Percentiles rank a stretch among this genome's conserved stretches.
Evolutionary conservation across 2,888 invertebrate species (phyloP).

Genomic region (Melieria omissa): DNA sequence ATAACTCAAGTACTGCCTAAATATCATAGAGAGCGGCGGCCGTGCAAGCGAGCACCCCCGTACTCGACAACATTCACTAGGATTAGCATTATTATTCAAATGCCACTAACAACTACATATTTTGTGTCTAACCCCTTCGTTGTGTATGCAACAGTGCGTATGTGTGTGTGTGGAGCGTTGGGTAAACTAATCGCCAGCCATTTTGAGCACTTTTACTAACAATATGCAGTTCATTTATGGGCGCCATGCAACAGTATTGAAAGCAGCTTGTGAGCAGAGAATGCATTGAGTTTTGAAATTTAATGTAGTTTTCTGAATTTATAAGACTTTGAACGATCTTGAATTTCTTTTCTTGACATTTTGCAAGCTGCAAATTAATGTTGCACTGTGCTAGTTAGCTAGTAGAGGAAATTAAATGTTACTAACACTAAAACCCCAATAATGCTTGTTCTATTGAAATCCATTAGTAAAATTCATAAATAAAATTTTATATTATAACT

Average conservation of each 20-base stretch:
- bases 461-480: background rate
- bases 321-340: too few species aligned
- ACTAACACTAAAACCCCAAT: background rate
- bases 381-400: too few species aligned
- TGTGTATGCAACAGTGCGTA: background rate
- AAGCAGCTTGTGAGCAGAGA: background rate
- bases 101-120: too few species aligned
- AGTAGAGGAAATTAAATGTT: background rate
- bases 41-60: background rate
- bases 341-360: too few species aligned
- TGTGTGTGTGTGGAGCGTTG: background rate
- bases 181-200: background rate
- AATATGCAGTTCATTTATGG: too few species aligned
- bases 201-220: too few species aligned
- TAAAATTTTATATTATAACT: background rate
- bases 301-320: too few species aligned
- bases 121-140: background rate
- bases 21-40: slow-evolving; percentile 16
- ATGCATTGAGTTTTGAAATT: background rate
- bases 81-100: background rate
- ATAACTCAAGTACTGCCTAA: slow-evolving; percentile 85
- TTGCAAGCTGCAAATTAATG: too few species aligned
- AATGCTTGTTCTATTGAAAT: background rate
- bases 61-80: background rate
- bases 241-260: background rate